Conservation (phyloP, 2,113 vertebrate genomes). For the Varanus komodoensis region DNA sequence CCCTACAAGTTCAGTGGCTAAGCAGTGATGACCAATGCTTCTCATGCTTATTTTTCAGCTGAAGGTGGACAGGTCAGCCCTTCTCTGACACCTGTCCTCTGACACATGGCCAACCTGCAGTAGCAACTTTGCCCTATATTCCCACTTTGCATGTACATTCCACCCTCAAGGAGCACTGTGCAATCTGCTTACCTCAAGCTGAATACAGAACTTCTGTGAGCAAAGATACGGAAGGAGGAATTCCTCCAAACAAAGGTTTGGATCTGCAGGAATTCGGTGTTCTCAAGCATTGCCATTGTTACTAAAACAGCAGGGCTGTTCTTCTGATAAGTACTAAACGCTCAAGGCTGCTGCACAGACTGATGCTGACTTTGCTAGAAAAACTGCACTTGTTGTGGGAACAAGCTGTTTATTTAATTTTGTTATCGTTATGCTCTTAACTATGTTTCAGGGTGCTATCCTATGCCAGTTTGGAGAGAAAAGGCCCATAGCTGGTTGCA, state of each 20-base stretch:
- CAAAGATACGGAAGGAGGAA: not conserved
- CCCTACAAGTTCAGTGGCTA: no score
- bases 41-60: no score
- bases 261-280: slow-evolving; percentile 6
- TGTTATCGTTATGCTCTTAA: no score
- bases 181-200: not conserved
- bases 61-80: no score
- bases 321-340: slow-evolving; percentile 11
- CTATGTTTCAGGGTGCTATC: no score
- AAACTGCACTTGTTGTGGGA: not conserved
- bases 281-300: not conserved
- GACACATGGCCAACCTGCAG: not conserved
- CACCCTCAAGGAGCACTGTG: not conserved
- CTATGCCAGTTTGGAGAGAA: no score
- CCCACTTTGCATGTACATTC: not conserved
- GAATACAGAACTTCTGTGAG: not conserved
- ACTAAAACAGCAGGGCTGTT: slow-evolving; percentile 28
- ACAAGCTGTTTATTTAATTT: not conserved
- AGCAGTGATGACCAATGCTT: no score
- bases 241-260: not conserved
- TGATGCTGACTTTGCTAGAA: rapidly evolving
- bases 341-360: slow-evolving; percentile 33
- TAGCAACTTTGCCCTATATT: no score
- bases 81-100: no score
- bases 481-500: no score